Evolutionary conservation across 2,113 vertebrate genomes (phyloP).

Genomic region (Pogona vitticeps): DNA sequence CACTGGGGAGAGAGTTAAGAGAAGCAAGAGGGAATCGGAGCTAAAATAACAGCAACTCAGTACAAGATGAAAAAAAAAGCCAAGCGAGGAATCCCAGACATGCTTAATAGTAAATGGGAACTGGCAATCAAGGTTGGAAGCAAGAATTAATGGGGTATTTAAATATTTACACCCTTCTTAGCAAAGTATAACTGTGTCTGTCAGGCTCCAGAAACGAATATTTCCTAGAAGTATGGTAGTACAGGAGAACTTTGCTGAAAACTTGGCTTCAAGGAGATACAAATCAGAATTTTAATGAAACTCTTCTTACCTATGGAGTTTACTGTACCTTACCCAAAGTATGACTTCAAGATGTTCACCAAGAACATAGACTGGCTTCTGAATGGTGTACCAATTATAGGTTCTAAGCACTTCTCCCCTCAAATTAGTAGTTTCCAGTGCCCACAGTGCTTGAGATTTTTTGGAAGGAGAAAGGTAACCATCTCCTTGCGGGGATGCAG

Average conservation of each 20-base stretch:
- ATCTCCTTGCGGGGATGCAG: no score
- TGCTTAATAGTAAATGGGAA: slow-evolving; percentile 13
- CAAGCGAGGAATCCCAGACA: not conserved
- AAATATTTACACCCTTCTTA: accelerated
- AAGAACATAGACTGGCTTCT: no score
- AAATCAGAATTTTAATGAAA: not conserved
- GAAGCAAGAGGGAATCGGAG: not conserved
- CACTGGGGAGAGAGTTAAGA: not conserved
- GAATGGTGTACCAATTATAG: no score
- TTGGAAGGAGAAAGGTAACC: no score
- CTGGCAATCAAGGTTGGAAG: not conserved
- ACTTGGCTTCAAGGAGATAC: not conserved
- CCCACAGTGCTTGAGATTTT: no score
- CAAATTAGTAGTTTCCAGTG: no score
- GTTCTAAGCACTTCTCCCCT: no score
- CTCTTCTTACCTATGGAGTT: not conserved
- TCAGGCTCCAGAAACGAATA: accelerated
- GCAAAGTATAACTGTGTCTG: not conserved
- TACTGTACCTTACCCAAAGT: no score
- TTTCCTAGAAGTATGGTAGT: not conserved
- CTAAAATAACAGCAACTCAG: not conserved
- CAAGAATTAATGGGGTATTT: not conserved
- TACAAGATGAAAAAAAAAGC: slow-evolving; percentile 25
- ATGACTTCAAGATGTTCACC: no score
- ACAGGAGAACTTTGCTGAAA: not conserved